Evolutionary conservation across 2,113 vertebrate genomes (phyloP), one percentile per base, ranked within the genome.

Genomic region (Pomatorhinus ruficollis): DNA sequence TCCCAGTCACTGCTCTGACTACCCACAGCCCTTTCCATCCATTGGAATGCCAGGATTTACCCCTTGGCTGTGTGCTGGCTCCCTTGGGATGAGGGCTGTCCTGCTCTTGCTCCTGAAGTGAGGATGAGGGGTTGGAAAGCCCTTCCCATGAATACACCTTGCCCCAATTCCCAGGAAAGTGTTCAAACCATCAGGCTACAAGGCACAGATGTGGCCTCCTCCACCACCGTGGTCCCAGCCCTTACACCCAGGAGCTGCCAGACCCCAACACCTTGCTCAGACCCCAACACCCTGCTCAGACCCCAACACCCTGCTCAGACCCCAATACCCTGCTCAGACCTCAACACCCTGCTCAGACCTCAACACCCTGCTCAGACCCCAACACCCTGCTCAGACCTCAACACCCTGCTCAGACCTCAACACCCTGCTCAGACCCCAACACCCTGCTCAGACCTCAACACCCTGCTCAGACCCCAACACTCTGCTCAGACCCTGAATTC

Each of bases 361-460:
- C 31, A 11, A 10, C 0, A 0, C 15, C 6, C 27, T 39, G 12
- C 16, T 74, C 52, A 57, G 13, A 11, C 16, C 30, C 30, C 1
- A 12, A 9, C 2, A 2, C 13, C 2, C 21, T 21, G 54, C 31
- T 39, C 18, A 54, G 53, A 19, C 18, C 53, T 30, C 25, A 21
- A 33, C 3, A 8, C 7, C 31, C 37, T 47, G 39, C 39, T 65
- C 39, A 47, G 70, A 61, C 12, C 16, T 20, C 0, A 1, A 27
- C 35, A 6, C 7, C 30, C 28, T 45, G 31, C 15, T 33, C 30
- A 65, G 35, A 31, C 10, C 47, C 4, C 2, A 9, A 22, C 0
- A 2, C 4, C 18, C 45, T 68, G 45, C 64, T 49, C 44, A 49
- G n/a, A 20, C 5, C 23, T 24, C 9, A 6, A 22, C 0, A 0